Conservation (phyloP, 2,888 invertebrate species). For the Chrysotoxum bicinctum region DNA sequence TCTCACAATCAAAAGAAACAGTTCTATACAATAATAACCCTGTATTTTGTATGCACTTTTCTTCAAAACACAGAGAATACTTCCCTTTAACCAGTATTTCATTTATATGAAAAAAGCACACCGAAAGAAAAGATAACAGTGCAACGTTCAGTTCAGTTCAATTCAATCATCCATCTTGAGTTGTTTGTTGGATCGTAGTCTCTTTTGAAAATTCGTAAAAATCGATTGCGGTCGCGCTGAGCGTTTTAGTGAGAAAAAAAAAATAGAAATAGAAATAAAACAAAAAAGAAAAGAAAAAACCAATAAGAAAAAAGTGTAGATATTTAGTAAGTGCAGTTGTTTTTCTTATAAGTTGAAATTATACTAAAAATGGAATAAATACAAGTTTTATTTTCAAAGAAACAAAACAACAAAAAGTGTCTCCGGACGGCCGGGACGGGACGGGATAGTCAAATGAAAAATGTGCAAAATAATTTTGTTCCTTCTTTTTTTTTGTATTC, state of each 20-base stretch:
- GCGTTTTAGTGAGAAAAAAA: conserved; percentile 40
- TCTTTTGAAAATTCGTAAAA: conserved; percentile 24
- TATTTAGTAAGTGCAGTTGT: conserved; percentile 29
- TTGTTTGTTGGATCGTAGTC: conserved; percentile 29
- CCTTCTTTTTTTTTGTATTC: neutral
- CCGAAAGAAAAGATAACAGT: conserved; percentile 62
- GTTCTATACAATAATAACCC: conserved; percentile 10
- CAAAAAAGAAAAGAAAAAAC: conserved; percentile 25
- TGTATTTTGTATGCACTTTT: conserved; percentile 11
- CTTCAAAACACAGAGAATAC: conserved; percentile 14
- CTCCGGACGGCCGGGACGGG: too few relatives aligned
- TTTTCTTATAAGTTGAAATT: neutral
- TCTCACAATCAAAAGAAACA: neutral
- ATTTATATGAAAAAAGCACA: conserved; percentile 21
- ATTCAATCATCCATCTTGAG: conserved; percentile 68
- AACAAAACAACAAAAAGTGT: neutral
- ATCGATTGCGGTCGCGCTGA: conserved; percentile 45
- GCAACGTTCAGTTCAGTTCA: conserved; percentile 42
- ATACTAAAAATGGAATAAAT: neutral
- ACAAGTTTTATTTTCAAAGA: conserved; percentile 2
- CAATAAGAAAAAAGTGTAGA: conserved; percentile 26
- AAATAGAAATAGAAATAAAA: neutral
- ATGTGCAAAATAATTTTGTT: conserved; percentile 24
- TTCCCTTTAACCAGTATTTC: conserved; percentile 10
- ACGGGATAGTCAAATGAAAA: conserved; percentile 17